These are phyloP conservation scores for Beris chalybata DNA, from an alignment of 2,888 invertebrate genomes.

Conservation along the genomic window DNA sequence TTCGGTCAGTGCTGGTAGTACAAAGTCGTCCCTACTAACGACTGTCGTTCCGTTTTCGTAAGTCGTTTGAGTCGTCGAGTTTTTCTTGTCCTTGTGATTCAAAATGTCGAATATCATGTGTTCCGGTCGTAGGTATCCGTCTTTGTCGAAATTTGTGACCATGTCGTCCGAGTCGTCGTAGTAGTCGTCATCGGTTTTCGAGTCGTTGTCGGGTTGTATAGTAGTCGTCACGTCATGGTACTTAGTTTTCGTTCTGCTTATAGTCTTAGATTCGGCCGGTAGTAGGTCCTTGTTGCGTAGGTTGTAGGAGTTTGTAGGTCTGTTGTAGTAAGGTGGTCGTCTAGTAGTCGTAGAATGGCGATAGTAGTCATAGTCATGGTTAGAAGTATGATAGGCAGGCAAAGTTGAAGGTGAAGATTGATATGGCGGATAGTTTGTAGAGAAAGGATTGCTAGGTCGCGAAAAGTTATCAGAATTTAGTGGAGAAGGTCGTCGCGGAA, in stretches of 20 bases:
- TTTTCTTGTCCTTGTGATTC: slow-evolving; percentile 38
- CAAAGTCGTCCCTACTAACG: slow-evolving; percentile 49
- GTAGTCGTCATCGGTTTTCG: slow-evolving; percentile 42
- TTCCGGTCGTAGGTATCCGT: slow-evolving; percentile 51
- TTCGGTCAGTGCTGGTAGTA: slow-evolving; percentile 46
- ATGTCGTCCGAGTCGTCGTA: slow-evolving; percentile 39
- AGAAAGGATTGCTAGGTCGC: slow-evolving; percentile 24
- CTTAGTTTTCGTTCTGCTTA: slow-evolving; percentile 15
- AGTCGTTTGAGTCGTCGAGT: slow-evolving; percentile 37
- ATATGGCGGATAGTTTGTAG: slow-evolving; percentile 20
- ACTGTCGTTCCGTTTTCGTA: slow-evolving; percentile 2
- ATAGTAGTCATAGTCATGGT: slow-evolving; percentile 17
- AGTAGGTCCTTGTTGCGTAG: slow-evolving; percentile 37
- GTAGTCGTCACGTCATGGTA: slow-evolving; percentile 45
- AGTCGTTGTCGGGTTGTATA: slow-evolving; percentile 38
- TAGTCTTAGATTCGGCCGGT: neutral
- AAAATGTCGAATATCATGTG: slow-evolving; percentile 44
- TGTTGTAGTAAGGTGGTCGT: slow-evolving; percentile 35
- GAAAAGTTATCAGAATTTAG: slow-evolving; percentile 1
- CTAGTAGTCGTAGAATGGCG: slow-evolving; percentile 21
- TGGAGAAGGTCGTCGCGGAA: slow-evolving; percentile 14
- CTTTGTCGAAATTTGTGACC: slow-evolving; percentile 45
- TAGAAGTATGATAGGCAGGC: neutral
- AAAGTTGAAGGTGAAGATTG: slow-evolving; percentile 2
- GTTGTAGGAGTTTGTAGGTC: slow-evolving; percentile 34